Base-by-base conservation (phyloP, 2,113 vertebrate genomes). In the Vimba vimba region DNA sequence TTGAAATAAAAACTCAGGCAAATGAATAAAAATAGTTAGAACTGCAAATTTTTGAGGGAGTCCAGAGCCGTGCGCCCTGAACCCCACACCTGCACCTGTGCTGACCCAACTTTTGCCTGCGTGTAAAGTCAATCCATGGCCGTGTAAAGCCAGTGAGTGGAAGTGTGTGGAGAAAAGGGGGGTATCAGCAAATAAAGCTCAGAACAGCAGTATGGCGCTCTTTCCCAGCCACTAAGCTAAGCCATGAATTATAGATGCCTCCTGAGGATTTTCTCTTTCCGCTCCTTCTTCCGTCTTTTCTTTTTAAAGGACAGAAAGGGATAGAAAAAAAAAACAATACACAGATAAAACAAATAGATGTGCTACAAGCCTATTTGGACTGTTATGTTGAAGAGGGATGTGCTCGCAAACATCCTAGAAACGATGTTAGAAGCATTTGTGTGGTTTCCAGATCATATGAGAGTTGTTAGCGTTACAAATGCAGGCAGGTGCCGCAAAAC, bases 161-260 rank as follows among this genome's bases (percentile, higher is more conserved):
- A 86, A 88, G 30, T 30, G 36, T 80, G 69, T 73, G 68, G 66
- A 73, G 68, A 71, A 62, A 91, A 86, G 89, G 75, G 88, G 74
- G 66, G 50, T 87, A 88, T 92, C 88, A 93, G 85, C 87, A 93
- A 90, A 92, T 82, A 92, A 90, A 90, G 87, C 86, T 71, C 87
- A 79, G 93, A 93, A 88, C 82, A 86, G 74, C 87, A 87, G 85
- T 83, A 89, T 86, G 85, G 89, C 90, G 88, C 87, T 89, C 86
- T 82, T 86, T 90, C 87, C 77, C 79, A 87, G 86, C 64, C 86
- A 85, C 75, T 90, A 89, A 90, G 60, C 77, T 89, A 82, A 88
- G 59, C 68, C 89, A 94, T 94, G 91, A 95, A 94, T 95, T 94
- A 94, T 92, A 93, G 86, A 94, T 95, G 87, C 88, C 92, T 90